Evolutionary conservation across 53 echinoderm and acorn worm genomes (phyloP).

Genomic region (Antedon mediterranea): DNA sequence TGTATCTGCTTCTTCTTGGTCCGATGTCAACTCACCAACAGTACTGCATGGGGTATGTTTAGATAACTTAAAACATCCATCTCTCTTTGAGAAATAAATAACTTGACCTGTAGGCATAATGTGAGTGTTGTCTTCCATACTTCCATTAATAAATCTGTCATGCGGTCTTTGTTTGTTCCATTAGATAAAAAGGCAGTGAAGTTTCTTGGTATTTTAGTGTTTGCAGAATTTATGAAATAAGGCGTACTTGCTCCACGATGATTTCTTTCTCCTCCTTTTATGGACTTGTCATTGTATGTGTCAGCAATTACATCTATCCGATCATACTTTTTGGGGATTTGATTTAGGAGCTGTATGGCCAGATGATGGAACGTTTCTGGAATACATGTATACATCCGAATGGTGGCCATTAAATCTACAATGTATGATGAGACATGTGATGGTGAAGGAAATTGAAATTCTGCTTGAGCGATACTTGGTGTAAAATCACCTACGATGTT

Average conservation of each 20-base stretch:
- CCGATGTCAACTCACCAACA: neutral
- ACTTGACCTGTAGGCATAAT: neutral
- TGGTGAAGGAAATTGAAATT: neutral
- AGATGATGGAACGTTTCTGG: neutral
- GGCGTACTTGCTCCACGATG: neutral
- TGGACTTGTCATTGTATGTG: neutral
- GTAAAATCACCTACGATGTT: too few relatives aligned
- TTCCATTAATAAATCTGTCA: neutral
- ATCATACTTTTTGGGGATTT: neutral
- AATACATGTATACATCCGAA: neutral
- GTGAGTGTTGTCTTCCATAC: neutral
- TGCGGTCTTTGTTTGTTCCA: neutral
- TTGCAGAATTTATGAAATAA: neutral
- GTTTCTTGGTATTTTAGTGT: neutral
- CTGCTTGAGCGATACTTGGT: neutral
- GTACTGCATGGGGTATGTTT: neutral
- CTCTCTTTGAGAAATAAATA: neutral
- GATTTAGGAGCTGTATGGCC: neutral
- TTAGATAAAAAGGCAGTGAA: neutral
- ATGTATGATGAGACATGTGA: neutral
- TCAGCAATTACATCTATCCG: neutral
- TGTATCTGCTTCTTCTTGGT: neutral
- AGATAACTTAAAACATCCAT: neutral
- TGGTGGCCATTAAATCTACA: neutral
- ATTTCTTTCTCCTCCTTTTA: neutral